Evolutionary conservation across 2,113 vertebrate genomes (phyloP).

Genomic region (Atherinomorus stipes): DNA sequence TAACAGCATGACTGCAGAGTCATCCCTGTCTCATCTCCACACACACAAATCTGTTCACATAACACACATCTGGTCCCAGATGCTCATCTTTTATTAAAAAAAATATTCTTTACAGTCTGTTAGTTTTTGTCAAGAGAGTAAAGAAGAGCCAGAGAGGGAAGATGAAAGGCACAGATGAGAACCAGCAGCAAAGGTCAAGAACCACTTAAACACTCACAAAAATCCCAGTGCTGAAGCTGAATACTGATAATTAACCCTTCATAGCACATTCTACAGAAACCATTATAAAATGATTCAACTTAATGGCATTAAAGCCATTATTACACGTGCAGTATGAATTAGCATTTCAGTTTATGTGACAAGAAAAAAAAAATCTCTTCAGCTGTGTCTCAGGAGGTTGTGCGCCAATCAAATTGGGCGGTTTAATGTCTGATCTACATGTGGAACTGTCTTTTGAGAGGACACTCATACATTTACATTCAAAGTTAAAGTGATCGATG

Average conservation of each 20-base stretch:
- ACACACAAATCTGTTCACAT: conserved; percentile 22
- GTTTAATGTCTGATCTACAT: neutral
- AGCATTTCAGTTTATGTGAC: neutral
- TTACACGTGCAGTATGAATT: neutral
- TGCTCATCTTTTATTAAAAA: conserved; percentile 7
- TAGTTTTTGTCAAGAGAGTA: conserved; percentile 21
- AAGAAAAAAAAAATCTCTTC: conserved; percentile 2
- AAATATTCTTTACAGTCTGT: neutral
- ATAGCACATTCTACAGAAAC: neutral
- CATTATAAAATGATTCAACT: no score
- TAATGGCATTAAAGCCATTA: no score
- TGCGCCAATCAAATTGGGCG: neutral
- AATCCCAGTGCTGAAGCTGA: neutral
- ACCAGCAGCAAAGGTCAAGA: conserved; percentile 27
- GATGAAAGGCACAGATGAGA: conserved; percentile 4
- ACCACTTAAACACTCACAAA: neutral
- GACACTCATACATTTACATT: no score
- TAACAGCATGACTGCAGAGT: neutral
- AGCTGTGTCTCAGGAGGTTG: neutral
- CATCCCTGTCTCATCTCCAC: neutral
- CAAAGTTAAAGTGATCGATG: no score
- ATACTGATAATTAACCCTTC: neutral
- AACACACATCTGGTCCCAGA: conserved; percentile 24
- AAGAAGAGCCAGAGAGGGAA: neutral
- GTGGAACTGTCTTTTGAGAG: neutral